Evolutionary conservation across 2,888 invertebrate species (phyloP).

Genomic region (Macaria liturata): DNA sequence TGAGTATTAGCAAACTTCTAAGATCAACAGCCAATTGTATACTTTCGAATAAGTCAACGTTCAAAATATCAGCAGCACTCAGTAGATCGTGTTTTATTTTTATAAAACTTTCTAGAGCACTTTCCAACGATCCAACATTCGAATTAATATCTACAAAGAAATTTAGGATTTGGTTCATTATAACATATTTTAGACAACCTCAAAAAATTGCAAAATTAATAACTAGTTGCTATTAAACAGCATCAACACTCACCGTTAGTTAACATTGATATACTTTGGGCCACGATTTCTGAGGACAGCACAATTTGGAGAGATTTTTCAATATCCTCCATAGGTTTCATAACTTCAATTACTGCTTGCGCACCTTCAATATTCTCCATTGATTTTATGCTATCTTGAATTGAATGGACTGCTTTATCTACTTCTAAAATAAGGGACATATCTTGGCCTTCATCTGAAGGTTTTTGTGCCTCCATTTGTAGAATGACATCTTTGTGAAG

Average conservation of each 20-base stretch:
- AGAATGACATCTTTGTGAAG: conserved; percentile 64
- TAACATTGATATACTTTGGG: conserved; percentile 37
- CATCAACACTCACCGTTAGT: conserved; percentile 52
- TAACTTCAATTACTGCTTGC: conserved; percentile 48
- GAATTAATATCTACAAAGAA: conserved; percentile 62
- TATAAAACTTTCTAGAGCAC: conserved; percentile 48
- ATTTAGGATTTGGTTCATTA: conserved; percentile 5
- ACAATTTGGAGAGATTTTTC: conserved; percentile 54
- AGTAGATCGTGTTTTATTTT: conserved; percentile 44
- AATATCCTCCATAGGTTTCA: conserved; percentile 56
- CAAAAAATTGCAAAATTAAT: too few species aligned
- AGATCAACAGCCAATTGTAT: conserved; percentile 45
- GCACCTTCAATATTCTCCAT: conserved; percentile 50
- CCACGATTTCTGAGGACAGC: conserved; percentile 42
- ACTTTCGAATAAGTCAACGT: conserved; percentile 41
- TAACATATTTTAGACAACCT: too few species aligned
- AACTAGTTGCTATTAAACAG: too few species aligned
- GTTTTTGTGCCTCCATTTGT: conserved; percentile 48
- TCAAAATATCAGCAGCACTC: conserved; percentile 32
- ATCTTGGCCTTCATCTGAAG: conserved; percentile 48
- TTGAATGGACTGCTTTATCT: conserved; percentile 60
- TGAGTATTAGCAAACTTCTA: conserved; percentile 32
- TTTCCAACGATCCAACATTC: conserved; percentile 54
- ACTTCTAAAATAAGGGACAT: conserved; percentile 58
- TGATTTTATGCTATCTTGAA: conserved; percentile 59